phyloP scores from a whole-genome alignment of 2,113 vertebrate species.

The Columba livia region DNA sequence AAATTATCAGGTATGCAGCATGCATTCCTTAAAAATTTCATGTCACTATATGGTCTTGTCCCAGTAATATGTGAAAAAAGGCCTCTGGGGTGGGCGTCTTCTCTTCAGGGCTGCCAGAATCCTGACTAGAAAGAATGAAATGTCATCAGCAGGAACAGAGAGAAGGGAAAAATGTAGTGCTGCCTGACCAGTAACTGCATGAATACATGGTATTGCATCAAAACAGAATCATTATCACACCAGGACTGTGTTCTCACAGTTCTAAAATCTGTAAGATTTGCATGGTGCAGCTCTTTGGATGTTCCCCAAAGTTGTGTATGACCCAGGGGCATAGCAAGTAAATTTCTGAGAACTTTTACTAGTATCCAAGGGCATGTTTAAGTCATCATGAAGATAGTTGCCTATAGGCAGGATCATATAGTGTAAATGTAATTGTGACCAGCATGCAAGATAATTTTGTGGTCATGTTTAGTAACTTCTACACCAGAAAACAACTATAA shows the following conservation, averaged over 20 bases:
- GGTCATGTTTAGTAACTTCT: not conserved
- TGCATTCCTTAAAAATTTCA: not conserved
- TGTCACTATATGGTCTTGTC: not conserved
- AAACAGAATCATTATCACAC: not conserved
- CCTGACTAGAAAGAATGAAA: not conserved
- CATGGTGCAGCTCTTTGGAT: not conserved
- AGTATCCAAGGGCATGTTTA: not conserved
- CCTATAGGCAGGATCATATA: not conserved
- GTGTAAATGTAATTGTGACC: not conserved
- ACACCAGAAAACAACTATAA: not conserved
- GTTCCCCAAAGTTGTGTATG: not conserved
- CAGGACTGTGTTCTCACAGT: not conserved
- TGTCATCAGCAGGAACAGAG: not conserved
- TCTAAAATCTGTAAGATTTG: not conserved
- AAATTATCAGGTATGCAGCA: not conserved
- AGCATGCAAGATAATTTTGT: not conserved
- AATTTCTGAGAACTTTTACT: not conserved
- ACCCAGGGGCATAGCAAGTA: not conserved
- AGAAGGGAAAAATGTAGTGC: not conserved
- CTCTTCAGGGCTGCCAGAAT: not conserved
- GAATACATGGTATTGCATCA: not conserved
- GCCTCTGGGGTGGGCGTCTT: not conserved
- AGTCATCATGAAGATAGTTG: not conserved
- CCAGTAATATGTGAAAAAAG: not conserved
- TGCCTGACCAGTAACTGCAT: not conserved